Conservation (phyloP, 2,113 vertebrate species). For the Apteryx mantelli region DNA sequence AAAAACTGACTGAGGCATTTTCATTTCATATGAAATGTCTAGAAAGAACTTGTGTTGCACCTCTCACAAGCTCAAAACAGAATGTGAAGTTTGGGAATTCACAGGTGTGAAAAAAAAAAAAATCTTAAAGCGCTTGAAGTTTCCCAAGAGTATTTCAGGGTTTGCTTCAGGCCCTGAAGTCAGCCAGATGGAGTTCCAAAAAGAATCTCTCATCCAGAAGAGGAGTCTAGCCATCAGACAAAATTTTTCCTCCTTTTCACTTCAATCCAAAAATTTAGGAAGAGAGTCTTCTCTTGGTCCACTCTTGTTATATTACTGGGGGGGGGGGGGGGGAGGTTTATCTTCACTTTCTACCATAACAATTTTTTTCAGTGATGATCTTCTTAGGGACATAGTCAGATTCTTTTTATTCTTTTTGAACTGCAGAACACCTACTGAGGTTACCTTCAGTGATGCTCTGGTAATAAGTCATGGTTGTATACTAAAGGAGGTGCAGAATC, state of each 20-base stretch:
- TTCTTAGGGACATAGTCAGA: background rate
- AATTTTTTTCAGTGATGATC: background rate
- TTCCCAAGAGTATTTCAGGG: background rate
- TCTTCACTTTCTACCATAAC: background rate
- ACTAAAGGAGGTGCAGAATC: background rate
- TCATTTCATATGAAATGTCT: background rate
- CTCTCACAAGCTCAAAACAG: background rate
- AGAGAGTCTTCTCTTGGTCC: background rate
- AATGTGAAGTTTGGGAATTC: background rate
- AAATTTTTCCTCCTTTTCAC: background rate
- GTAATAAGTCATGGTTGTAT: background rate
- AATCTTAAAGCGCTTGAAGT: fast-evolving
- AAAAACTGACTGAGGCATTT: background rate
- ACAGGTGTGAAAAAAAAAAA: background rate
- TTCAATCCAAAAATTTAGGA: background rate
- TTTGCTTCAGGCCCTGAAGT: background rate
- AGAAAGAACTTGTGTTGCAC: background rate
- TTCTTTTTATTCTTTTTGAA: background rate
- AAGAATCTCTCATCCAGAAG: background rate
- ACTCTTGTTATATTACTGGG: background rate
- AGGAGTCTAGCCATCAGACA: background rate
- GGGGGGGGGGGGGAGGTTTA: fast-evolving
- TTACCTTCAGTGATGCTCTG: background rate
- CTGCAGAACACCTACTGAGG: background rate
- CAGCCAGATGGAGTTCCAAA: background rate